Evolutionary conservation across 2,113 vertebrate genomes (phyloP).

Genomic region (Apteryx mantelli): DNA sequence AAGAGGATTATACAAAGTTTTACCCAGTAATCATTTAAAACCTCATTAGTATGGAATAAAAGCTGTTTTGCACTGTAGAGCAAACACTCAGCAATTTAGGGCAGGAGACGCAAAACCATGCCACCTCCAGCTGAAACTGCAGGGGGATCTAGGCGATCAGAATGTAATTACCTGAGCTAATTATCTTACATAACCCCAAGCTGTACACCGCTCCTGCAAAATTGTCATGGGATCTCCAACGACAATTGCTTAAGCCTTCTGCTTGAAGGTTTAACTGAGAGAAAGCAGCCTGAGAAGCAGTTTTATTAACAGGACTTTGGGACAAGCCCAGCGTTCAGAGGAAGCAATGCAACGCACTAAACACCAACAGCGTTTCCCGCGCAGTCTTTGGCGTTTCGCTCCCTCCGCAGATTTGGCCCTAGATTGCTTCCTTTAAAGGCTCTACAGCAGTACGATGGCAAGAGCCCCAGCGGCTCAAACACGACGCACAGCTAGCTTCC

Average conservation of each 20-base stretch:
- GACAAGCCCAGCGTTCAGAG: background rate
- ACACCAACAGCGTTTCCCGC: conserved; percentile 21
- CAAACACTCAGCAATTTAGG: conserved; percentile 11
- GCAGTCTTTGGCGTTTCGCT: background rate
- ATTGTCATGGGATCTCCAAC: conserved; percentile 1
- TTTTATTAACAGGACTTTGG: conserved; percentile 16
- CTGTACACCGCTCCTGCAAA: background rate
- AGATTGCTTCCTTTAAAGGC: background rate
- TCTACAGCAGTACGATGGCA: background rate
- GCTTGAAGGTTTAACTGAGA: background rate
- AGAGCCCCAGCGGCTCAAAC: background rate
- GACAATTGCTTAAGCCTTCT: background rate
- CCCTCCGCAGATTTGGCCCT: background rate
- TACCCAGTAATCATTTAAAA: background rate
- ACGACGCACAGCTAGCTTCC: background rate
- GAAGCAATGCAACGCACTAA: conserved; percentile 35
- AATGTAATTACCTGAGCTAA: conserved; percentile 63
- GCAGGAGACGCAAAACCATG: conserved; percentile 8
- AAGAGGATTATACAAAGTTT: background rate
- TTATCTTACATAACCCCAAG: conserved; percentile 58
- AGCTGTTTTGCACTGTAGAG: background rate
- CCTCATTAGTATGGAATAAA: background rate
- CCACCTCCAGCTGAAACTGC: conserved; percentile 31
- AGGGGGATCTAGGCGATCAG: conserved; percentile 21
- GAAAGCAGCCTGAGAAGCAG: background rate